Evolutionary conservation across 2,888 invertebrate genomes (phyloP).

Genomic region (Eupsilia transversa): DNA sequence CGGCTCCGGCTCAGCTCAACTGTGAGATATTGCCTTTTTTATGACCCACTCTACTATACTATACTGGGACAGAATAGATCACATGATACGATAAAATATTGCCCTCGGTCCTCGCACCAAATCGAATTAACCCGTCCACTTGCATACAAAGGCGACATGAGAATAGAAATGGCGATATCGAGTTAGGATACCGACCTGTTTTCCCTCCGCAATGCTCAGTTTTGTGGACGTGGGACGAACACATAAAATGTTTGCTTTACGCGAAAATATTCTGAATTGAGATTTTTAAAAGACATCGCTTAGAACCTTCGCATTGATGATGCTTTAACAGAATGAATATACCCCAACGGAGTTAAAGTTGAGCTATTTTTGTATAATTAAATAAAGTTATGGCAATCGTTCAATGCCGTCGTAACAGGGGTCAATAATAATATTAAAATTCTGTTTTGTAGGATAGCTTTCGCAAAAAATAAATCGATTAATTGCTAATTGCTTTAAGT

Average conservation of each 20-base stretch:
- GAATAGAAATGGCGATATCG: slow-evolving; percentile 88
- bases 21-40: slow-evolving; percentile 91
- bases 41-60: slow-evolving; percentile 89
- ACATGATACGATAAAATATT: slow-evolving; percentile 90
- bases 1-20: slow-evolving; percentile 88
- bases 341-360: not conserved
- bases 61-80: slow-evolving; percentile 88
- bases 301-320: slow-evolving; percentile 12
- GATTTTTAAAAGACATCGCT: slow-evolving; percentile 59
- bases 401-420: not conserved
- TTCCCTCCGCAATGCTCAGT: slow-evolving; percentile 77
- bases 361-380: not conserved
- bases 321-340: slow-evolving; percentile 10
- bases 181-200: slow-evolving; percentile 85
- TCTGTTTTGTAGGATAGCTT: no score
- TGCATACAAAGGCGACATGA: slow-evolving; percentile 89
- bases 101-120: slow-evolving; percentile 87
- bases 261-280: slow-evolving; percentile 61
- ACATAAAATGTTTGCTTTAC: slow-evolving; percentile 71
- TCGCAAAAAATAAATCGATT: no score
- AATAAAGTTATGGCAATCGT: not conserved
- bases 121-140: slow-evolving; percentile 91
- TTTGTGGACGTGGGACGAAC: slow-evolving; percentile 70
- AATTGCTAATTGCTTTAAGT: no score
- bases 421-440: not conserved